phyloP scores from a whole-genome alignment of 2,113 vertebrate species.

The Platycercus adscitus region DNA sequence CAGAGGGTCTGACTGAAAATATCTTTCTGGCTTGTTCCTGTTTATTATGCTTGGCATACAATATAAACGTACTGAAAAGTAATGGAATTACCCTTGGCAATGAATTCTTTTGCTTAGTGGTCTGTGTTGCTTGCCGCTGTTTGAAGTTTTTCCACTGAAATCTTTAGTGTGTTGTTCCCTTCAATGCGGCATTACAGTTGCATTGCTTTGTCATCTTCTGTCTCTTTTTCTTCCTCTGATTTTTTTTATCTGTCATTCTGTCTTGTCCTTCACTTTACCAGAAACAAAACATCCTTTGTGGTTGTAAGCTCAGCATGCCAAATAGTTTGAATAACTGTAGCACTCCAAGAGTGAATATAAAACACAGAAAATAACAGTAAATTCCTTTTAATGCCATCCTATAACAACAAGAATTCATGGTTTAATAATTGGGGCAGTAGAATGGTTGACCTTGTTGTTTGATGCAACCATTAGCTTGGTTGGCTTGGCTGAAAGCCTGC shows the following conservation, averaged over 20 bases:
- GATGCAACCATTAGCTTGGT: constrained; percentile 29
- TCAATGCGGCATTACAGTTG: neutral
- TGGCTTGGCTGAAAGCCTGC: neutral
- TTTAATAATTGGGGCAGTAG: constrained; percentile 24
- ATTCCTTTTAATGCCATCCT: constrained; percentile 26
- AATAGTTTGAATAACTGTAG: constrained; percentile 38
- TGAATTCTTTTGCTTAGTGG: neutral
- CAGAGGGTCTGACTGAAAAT: neutral
- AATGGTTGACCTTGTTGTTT: constrained; percentile 42
- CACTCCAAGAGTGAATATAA: constrained; percentile 15
- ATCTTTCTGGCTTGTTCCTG: neutral
- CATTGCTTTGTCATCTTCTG: neutral
- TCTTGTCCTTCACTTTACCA: neutral
- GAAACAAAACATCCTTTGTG: constrained; percentile 44
- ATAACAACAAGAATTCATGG: neutral
- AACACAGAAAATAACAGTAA: constrained; percentile 27
- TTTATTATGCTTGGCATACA: neutral
- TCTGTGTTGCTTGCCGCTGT: neutral
- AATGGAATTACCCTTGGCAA: neutral
- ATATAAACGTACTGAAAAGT: neutral
- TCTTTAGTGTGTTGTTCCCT: neutral
- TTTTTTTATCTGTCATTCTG: constrained; percentile 32
- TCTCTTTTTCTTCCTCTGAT: neutral
- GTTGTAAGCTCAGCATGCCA: neutral
- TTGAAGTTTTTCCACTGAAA: neutral